Conservation (phyloP, 1,140 invertebrate genomes). For the Phortica variegata region DNA sequence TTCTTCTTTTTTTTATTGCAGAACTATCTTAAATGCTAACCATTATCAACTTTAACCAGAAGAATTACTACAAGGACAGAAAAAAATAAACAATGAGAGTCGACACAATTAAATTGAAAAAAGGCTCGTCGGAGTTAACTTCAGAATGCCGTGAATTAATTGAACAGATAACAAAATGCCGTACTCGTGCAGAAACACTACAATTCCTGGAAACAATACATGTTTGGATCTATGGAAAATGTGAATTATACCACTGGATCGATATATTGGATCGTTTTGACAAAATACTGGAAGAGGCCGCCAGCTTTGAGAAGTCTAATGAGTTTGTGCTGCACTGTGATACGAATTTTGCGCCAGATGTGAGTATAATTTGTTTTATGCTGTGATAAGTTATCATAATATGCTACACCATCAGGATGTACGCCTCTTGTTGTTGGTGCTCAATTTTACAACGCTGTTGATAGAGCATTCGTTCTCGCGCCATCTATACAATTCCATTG, state of each 20-base stretch:
- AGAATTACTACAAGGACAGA: not conserved
- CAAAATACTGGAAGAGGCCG: constrained; percentile 75
- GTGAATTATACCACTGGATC: constrained; percentile 89
- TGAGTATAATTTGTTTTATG: constrained; percentile 45
- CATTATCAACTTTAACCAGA: too few species aligned
- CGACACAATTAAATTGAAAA: constrained; percentile 81
- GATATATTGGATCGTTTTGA: constrained; percentile 85
- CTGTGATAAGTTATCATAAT: not conserved
- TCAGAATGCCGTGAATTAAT: constrained; percentile 80
- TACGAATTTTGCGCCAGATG: constrained; percentile 65
- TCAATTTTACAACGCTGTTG: constrained; percentile 82
- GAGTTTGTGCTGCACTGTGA: constrained; percentile 81
- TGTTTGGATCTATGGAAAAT: constrained; percentile 88
- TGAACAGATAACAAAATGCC: constrained; percentile 72
- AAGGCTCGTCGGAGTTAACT: constrained; percentile 86
- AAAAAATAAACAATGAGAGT: constrained; percentile 73
- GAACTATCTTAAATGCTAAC: too few species aligned
- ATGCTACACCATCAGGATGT: constrained; percentile 74
- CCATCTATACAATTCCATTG: constrained; percentile 89
- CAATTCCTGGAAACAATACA: constrained; percentile 75
- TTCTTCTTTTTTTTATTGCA: too few species aligned
- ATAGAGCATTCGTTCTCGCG: constrained; percentile 91
- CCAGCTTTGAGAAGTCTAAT: constrained; percentile 65
- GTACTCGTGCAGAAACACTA: constrained; percentile 68
- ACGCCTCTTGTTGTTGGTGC: constrained; percentile 73